A percentile compares a stretch with the other conserved stretches of the same genome.
phyloP scores from a whole-genome alignment of 2,888 invertebrate genomes.

The Timema cristinae region DNA sequence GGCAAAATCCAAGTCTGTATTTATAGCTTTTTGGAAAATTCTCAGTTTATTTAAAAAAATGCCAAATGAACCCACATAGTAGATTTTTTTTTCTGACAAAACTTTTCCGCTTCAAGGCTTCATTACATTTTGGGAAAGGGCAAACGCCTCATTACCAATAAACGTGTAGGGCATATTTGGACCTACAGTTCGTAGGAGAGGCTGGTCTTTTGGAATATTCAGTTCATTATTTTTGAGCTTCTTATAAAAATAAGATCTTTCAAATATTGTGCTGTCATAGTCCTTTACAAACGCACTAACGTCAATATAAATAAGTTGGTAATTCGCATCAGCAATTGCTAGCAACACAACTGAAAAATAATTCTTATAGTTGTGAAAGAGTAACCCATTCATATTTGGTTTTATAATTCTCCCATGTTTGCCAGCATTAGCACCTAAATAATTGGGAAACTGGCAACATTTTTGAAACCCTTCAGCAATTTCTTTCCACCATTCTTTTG shows the following conservation, averaged over 20 bases:
- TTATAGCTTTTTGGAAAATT: too few species aligned
- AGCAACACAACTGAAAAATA: conserved; percentile 3
- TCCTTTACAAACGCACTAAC: background rate
- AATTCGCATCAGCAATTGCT: conserved; percentile 2
- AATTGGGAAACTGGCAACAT: background rate
- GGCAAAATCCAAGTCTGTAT: too few species aligned
- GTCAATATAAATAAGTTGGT: background rate
- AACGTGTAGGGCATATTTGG: conserved; percentile 1
- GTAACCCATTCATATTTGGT: background rate
- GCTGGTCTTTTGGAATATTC: background rate
- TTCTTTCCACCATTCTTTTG: background rate
- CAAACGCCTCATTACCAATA: background rate
- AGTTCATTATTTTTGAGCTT: background rate
- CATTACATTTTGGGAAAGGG: background rate
- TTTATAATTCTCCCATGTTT: background rate
- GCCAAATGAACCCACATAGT: too few species aligned
- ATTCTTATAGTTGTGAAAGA: conserved; percentile 7
- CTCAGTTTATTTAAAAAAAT: too few species aligned
- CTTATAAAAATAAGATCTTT: background rate
- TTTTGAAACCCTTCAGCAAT: background rate
- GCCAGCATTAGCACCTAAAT: background rate
- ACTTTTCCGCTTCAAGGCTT: background rate
- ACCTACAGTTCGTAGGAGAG: conserved; percentile 1
- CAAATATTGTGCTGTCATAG: background rate
- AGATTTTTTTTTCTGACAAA: conserved; percentile 1